These are phyloP conservation scores for Drosophila fungiperda DNA, from an alignment of 2,888 invertebrate genomes.

Conservation along the genomic window DNA sequence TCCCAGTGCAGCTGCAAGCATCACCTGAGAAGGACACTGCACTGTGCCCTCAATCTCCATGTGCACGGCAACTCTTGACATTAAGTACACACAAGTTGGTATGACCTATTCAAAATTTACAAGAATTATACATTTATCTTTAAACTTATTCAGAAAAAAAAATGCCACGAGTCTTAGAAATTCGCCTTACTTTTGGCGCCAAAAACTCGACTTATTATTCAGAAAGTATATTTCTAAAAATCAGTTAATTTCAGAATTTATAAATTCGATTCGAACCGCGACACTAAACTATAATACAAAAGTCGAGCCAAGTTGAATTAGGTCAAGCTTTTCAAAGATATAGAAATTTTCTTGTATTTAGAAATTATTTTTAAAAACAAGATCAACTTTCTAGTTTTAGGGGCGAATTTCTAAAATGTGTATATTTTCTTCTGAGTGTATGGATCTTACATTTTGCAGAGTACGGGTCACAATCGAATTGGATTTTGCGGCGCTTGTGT, in stretches of 20 bases:
- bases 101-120: slow-evolving; percentile 82
- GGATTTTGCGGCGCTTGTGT: slow-evolving; percentile 79
- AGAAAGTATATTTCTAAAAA: neutral
- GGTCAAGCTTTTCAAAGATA: neutral
- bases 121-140: neutral
- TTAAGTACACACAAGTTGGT: slow-evolving; percentile 92
- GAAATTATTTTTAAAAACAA: neutral
- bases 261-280: neutral
- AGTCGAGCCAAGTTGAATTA: neutral
- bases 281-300: neutral
- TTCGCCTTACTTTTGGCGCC: neutral
- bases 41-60: slow-evolving; percentile 93
- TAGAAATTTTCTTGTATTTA: neutral
- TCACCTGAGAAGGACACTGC: slow-evolving; percentile 88
- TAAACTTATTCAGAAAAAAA: neutral
- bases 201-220: neutral
- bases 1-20: slow-evolving; percentile 88
- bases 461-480: slow-evolving; percentile 81
- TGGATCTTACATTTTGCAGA: slow-evolving; percentile 83
- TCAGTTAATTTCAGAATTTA: neutral
- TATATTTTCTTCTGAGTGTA: neutral
- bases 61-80: slow-evolving; percentile 92
- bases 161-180: neutral
- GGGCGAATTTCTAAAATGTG: neutral
- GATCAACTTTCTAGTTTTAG: neutral